phyloP scores from a whole-genome alignment of 2,113 vertebrate genomes.

The Dicrurus megarhynchus region DNA sequence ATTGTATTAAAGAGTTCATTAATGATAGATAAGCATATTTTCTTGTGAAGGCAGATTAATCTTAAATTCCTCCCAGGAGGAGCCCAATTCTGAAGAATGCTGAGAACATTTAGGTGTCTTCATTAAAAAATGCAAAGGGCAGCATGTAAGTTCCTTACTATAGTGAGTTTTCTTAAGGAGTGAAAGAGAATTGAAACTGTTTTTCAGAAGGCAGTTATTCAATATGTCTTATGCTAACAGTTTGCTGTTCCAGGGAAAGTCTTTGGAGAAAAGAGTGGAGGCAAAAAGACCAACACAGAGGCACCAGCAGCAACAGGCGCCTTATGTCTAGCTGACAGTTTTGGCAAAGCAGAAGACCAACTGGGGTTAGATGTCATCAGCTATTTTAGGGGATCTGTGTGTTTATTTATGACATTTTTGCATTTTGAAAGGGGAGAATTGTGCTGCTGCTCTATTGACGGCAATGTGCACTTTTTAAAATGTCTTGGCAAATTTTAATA shows the following conservation, averaged over 20 bases:
- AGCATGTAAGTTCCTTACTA: neutral
- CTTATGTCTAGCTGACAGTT: constrained; percentile 13
- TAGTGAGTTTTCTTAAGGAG: neutral
- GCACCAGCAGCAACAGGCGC: constrained; percentile 1
- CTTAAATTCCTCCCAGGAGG: neutral
- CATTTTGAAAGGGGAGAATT: neutral
- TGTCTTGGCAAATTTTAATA: constrained; percentile 2
- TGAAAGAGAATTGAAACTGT: constrained; percentile 17
- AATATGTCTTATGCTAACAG: constrained; percentile 34
- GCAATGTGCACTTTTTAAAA: neutral
- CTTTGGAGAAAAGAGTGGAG: constrained; percentile 27
- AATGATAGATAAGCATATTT: neutral
- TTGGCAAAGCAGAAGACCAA: neutral
- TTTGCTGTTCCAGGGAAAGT: constrained; percentile 34
- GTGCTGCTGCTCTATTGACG: neutral
- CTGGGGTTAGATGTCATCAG: constrained; percentile 14
- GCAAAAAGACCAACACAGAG: constrained; percentile 3
- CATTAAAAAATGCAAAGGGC: neutral
- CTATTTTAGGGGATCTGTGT: constrained; percentile 16
- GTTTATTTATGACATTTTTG: constrained; percentile 29
- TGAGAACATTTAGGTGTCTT: neutral
- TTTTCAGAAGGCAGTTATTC: constrained; percentile 52
- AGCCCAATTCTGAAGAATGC: constrained; percentile 1
- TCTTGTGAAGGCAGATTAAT: neutral
- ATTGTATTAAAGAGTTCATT: neutral